Evolutionary conservation across 1,140 invertebrate genomes (phyloP).

Genomic region (Euwallacea fornicatus): DNA sequence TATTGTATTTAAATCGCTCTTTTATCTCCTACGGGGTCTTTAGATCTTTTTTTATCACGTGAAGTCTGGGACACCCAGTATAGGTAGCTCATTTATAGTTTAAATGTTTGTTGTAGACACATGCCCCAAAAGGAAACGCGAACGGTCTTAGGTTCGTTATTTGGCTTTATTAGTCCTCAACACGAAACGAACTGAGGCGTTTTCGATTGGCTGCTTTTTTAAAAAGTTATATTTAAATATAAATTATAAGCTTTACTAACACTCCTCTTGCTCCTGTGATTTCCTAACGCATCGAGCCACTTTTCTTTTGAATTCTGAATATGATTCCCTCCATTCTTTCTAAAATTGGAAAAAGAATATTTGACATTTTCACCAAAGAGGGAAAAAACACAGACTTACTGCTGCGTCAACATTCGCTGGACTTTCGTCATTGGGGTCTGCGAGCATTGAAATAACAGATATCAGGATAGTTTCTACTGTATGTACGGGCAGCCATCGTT

Average conservation of each 20-base stretch:
- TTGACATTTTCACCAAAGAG: too few relatives aligned
- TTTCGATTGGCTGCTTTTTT: conserved; percentile 35
- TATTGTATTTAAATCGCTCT: too few relatives aligned
- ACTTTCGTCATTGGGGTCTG: conserved; percentile 99
- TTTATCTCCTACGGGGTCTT: too few relatives aligned
- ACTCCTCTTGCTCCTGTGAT: conserved; percentile 99
- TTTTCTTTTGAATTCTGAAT: conserved; percentile 95
- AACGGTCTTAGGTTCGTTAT: conserved; percentile 16
- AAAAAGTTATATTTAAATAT: conserved; percentile 33
- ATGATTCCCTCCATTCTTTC: conserved; percentile 99
- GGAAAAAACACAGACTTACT: conserved; percentile 64
- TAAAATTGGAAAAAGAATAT: conserved; percentile 60
- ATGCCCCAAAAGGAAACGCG: too few relatives aligned
- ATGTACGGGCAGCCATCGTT: conserved; percentile 98
- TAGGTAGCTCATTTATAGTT: too few relatives aligned
- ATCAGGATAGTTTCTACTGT: conserved; percentile 99
- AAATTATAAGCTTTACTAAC: conserved; percentile 61
- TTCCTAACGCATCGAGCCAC: conserved; percentile 96
- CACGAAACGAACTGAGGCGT: conserved; percentile 20
- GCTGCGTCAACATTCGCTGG: conserved; percentile 99
- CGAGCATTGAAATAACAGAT: conserved; percentile 99
- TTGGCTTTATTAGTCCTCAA: conserved; percentile 16
- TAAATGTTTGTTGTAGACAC: too few relatives aligned
- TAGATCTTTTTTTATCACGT: too few relatives aligned
- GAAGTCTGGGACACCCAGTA: too few relatives aligned